These are phyloP conservation scores for Drosophila simulans DNA, from an alignment of 1,140 invertebrate species.

Conservation along the genomic window DNA sequence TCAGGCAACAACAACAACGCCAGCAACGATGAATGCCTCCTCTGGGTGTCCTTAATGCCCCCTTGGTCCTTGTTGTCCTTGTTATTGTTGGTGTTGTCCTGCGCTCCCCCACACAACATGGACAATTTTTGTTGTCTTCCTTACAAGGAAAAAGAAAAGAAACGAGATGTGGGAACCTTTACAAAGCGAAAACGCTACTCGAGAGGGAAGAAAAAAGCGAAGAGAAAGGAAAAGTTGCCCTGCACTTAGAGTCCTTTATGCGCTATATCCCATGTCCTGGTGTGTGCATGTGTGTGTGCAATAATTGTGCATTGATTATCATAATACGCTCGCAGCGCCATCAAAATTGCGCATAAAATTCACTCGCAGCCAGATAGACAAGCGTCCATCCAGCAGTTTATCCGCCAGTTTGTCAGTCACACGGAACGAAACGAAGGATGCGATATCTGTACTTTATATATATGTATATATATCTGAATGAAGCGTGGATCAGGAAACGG, in stretches of 20 bases:
- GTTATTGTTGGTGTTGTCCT: constrained; percentile 9
- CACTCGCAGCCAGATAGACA: constrained; percentile 20
- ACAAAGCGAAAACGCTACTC: constrained; percentile 33
- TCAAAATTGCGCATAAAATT: constrained; percentile 64
- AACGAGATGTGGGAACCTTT: neutral
- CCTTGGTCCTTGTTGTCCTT: neutral
- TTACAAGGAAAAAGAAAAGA: constrained; percentile 20
- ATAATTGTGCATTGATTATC: constrained; percentile 77
- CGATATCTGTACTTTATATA: too few relatives aligned
- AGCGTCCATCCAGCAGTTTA: constrained; percentile 25
- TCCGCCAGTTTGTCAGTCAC: constrained; percentile 23
- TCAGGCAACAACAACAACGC: constrained; percentile 18
- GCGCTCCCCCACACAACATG: constrained; percentile 19
- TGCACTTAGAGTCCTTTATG: constrained; percentile 33
- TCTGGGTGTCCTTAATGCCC: constrained; percentile 28
- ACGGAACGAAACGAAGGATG: constrained; percentile 1
- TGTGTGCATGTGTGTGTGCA: constrained; percentile 25
- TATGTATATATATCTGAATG: constrained; percentile 8
- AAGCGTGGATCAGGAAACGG: constrained; percentile 21
- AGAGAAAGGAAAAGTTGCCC: constrained; percentile 9
- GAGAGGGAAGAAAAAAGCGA: constrained; percentile 11
- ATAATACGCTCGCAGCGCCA: constrained; percentile 51
- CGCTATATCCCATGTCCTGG: constrained; percentile 2
- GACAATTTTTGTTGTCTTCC: constrained; percentile 19
- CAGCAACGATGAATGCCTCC: constrained; percentile 5